Percentiles rank a stretch among this genome's conserved stretches.
Evolutionary conservation across 2,797 vertebrate genomes (phyloP).

Genomic region (Avahi laniger): DNA sequence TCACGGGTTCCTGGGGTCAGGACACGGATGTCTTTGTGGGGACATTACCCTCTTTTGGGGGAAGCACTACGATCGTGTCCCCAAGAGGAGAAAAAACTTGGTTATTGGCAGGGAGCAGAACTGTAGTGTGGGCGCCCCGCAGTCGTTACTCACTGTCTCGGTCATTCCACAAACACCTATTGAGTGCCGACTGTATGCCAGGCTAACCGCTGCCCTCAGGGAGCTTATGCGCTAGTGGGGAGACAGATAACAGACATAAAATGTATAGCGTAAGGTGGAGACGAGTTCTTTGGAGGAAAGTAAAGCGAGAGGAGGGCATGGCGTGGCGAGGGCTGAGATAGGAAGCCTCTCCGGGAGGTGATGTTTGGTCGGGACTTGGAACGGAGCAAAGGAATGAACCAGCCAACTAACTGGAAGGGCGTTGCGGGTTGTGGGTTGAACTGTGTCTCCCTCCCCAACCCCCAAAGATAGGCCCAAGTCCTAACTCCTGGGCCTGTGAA

Average conservation of each 20-base stretch:
- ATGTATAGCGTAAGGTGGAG: not conserved
- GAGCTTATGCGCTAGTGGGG: not conserved
- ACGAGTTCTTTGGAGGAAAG: not conserved
- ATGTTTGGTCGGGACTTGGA: fast-evolving
- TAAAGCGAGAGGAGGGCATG: not conserved
- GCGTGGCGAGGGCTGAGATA: not conserved
- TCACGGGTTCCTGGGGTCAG: not conserved
- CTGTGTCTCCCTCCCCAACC: fast-evolving
- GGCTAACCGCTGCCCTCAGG: not conserved
- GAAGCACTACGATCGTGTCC: not conserved
- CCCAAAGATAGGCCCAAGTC: not conserved
- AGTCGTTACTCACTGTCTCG: not conserved
- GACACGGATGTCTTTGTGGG: not conserved
- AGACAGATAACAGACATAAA: not conserved
- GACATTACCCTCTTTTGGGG: not conserved
- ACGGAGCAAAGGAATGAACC: no score
- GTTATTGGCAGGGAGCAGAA: not conserved
- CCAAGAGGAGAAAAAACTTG: not conserved
- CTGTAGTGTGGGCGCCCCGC: not conserved
- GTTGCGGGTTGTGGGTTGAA: not conserved
- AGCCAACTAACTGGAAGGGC: not conserved
- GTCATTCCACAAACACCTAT: not conserved
- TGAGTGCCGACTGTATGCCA: not conserved
- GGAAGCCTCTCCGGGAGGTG: not conserved
- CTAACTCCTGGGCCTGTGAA: not conserved